Evolutionary conservation across 2,113 vertebrate species (phyloP).

Genomic region (Emydocephalus ijimae): DNA sequence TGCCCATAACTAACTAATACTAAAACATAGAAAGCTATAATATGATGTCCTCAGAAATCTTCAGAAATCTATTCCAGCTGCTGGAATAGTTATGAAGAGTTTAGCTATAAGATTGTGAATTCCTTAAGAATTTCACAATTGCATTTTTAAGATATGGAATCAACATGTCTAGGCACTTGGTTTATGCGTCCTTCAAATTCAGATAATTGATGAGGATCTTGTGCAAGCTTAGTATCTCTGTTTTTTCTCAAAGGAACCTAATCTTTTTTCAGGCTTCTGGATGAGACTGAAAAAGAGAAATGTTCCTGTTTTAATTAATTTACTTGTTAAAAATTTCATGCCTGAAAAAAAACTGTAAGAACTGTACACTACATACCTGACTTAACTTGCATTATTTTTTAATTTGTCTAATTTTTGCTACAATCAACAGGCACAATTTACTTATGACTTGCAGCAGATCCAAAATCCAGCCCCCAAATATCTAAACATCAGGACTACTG

Average conservation of each 20-base stretch:
- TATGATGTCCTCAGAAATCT: background rate
- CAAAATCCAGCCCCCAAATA: background rate
- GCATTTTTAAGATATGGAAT: background rate
- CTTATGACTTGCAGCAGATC: background rate
- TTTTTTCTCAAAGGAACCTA: background rate
- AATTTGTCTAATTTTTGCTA: background rate
- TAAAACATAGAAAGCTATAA: accelerated
- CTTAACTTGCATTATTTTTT: background rate
- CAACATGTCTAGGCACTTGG: background rate
- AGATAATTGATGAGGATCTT: background rate
- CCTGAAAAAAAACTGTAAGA: background rate
- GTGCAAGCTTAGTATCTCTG: background rate
- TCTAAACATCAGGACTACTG: background rate
- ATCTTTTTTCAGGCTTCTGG: background rate
- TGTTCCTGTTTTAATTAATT: background rate
- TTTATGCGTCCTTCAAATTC: background rate
- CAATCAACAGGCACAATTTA: background rate
- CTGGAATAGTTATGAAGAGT: accelerated
- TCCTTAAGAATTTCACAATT: slow-evolving; percentile 7
- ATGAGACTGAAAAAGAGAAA: background rate
- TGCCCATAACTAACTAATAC: background rate
- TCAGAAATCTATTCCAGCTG: background rate
- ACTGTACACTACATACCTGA: background rate
- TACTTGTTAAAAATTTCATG: background rate
- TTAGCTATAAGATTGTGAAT: background rate